phyloP scores from a whole-genome alignment of 2,888 invertebrate species.

The Lycia hirtaria region DNA sequence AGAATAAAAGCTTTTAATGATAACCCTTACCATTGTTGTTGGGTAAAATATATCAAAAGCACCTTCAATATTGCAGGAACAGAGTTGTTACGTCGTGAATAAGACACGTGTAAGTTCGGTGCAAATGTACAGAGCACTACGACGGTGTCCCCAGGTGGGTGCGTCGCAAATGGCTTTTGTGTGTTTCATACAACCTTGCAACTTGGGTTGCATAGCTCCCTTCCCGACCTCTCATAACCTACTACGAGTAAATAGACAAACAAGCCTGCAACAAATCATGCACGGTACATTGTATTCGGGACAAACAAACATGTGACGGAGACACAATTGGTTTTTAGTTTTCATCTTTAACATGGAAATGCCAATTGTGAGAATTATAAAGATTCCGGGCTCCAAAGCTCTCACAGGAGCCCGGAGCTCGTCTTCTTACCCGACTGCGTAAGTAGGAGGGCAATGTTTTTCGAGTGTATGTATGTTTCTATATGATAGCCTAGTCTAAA shows the following conservation, averaged over 20 bases:
- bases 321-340: background rate
- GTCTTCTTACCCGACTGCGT: no score
- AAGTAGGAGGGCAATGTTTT: no score
- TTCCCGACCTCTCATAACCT: conserved; percentile 41
- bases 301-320: conserved; percentile 6
- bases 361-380: no score
- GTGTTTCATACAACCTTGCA: conserved; percentile 54
- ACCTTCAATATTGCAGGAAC: conserved; percentile 5
- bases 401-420: no score
- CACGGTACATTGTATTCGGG: conserved; percentile 15
- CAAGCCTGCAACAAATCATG: conserved; percentile 23
- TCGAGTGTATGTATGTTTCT: no score
- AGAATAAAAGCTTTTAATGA: no score
- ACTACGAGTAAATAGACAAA: conserved; percentile 30
- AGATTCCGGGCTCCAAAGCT: no score
- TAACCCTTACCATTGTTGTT: no score
- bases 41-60: conserved; percentile 7
- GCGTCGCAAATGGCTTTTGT: conserved; percentile 72
- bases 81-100: conserved; percentile 15
- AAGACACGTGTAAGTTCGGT: conserved; percentile 38
- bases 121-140: conserved; percentile 39
- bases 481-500: no score
- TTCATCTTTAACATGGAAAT: background rate
- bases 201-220: conserved; percentile 47
- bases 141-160: conserved; percentile 59